Evolutionary conservation across 2,888 invertebrate genomes (phyloP).

Genomic region (Auanema sp.): DNA sequence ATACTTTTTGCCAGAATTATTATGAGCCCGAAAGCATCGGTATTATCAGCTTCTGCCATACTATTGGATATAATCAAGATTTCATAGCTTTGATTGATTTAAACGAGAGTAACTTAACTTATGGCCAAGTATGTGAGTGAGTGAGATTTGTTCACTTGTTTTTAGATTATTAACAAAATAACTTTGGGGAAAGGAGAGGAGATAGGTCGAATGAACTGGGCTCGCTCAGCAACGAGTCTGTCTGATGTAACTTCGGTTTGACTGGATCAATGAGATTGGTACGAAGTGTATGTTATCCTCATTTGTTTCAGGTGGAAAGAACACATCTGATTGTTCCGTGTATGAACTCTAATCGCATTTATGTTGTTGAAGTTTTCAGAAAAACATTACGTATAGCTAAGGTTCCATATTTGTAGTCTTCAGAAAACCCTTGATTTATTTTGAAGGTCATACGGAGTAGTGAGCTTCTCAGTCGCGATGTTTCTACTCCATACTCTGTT

Average conservation of each 20-base stretch:
- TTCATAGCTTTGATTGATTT: conserved; percentile 32
- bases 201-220: conserved; percentile 46
- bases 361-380: conserved; percentile 74
- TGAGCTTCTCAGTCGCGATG: conserved; percentile 30
- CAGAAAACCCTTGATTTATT: background rate
- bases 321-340: conserved; percentile 82
- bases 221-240: conserved; percentile 33
- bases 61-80: conserved; percentile 21
- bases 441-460: conserved; percentile 33
- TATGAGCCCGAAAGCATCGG: conserved; percentile 9
- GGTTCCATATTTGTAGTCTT: background rate
- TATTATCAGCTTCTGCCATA: conserved; percentile 13
- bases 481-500: conserved; percentile 43
- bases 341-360: conserved; percentile 80
- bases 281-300: background rate
- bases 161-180: no score
- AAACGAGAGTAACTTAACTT: conserved; percentile 30
- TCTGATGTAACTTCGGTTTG: conserved; percentile 29
- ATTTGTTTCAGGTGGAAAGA: conserved; percentile 65
- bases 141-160: no score
- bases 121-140: conserved; percentile 11
- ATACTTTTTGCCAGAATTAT: no score
- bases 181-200: conserved; percentile 30
- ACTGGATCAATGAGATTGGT: background rate
- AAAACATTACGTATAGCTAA: conserved; percentile 11